Conservation (phyloP, 2,888 invertebrate genomes). For the Lacanobia oleracea region DNA sequence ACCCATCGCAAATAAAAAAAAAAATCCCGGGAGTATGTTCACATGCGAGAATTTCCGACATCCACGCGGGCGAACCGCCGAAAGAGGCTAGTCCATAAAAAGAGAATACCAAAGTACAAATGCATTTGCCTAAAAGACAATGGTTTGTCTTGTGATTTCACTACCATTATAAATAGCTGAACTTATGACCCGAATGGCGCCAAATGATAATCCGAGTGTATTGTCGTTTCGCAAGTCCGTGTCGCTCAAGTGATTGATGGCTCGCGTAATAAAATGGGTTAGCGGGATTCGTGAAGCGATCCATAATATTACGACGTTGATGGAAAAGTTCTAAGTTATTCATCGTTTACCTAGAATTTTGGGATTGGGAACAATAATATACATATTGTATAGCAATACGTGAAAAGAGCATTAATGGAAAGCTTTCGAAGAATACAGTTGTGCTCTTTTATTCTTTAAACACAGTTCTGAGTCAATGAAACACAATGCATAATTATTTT, state of each 20-base stretch:
- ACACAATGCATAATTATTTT: no score
- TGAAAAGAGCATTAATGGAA: not conserved
- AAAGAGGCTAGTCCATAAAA: not conserved
- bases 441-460: not conserved
- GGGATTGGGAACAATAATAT: not conserved
- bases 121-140: constrained; percentile 1
- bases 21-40: no score
- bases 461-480: not conserved
- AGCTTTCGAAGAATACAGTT: not conserved
- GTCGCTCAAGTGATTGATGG: constrained; percentile 49
- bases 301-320: constrained; percentile 1
- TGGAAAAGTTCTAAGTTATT: constrained; percentile 3
- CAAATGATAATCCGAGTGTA: constrained; percentile 39
- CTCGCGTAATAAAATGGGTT: constrained; percentile 48
- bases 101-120: not conserved
- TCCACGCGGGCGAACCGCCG: not conserved
- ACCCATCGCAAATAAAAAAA: no score
- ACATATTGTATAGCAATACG: no score
- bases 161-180: constrained; percentile 27
- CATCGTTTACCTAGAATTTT: not conserved
- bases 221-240: constrained; percentile 32
- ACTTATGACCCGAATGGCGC: constrained; percentile 33
- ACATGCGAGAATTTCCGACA: no score
- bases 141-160: constrained; percentile 26
- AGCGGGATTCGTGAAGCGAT: constrained; percentile 19